These are phyloP conservation scores for Corythornis madagascariensis DNA, from an alignment of 2,113 vertebrate species.

Conservation along the genomic window DNA sequence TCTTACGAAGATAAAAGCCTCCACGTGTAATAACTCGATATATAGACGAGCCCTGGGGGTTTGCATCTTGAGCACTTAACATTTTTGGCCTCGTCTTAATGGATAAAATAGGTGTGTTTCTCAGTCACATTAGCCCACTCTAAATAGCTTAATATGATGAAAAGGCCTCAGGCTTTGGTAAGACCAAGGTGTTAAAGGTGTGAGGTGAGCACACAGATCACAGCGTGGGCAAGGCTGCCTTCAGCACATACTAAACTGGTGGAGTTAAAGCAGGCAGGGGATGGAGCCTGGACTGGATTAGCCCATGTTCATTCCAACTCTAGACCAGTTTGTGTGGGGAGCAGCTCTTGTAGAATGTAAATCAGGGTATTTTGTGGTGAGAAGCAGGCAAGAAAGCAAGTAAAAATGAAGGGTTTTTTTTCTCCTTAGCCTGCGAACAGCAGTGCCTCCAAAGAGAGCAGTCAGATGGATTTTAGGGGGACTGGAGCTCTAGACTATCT, in stretches of 20 bases:
- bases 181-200: slow-evolving; percentile 36
- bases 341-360: background rate
- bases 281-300: background rate
- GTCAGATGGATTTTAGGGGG: background rate
- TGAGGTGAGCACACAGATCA: slow-evolving; percentile 26
- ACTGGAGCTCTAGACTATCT: background rate
- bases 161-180: slow-evolving; percentile 44
- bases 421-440: background rate
- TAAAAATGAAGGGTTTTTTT: background rate
- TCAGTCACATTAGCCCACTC: slow-evolving; percentile 43
- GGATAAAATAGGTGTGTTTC: slow-evolving; percentile 58
- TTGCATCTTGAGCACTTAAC: slow-evolving; percentile 57
- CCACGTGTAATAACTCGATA: slow-evolving; percentile 67
- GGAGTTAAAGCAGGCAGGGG: background rate
- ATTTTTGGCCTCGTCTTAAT: slow-evolving; percentile 66
- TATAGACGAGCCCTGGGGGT: slow-evolving; percentile 58
- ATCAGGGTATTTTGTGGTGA: fast-evolving
- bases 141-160: slow-evolving; percentile 44
- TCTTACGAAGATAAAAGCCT: slow-evolving; percentile 63
- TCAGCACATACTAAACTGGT: background rate
- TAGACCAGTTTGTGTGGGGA: fast-evolving
- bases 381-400: background rate
- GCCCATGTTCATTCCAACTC: fast-evolving
- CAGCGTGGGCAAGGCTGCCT: background rate
- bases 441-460: background rate